phyloP scores from a whole-genome alignment of 1,140 invertebrate genomes.

The Caenorhabditis brenneri region DNA sequence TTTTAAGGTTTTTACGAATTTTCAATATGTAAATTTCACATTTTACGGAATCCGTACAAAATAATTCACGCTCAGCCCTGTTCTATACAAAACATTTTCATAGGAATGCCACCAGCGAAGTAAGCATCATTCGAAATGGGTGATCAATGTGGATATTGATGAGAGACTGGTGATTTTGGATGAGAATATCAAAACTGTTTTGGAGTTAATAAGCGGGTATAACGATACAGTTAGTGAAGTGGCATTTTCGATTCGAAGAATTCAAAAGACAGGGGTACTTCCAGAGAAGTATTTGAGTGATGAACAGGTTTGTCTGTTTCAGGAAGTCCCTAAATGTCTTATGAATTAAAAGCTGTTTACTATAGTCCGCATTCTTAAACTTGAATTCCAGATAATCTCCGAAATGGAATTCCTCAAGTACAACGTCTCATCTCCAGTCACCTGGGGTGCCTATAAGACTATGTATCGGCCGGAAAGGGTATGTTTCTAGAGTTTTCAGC shows the following conservation, averaged over 20 bases:
- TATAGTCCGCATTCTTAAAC: too few relatives aligned
- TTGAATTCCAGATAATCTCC: background rate
- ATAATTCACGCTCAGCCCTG: background rate
- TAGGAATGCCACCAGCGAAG: background rate
- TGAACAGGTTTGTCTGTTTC: too few relatives aligned
- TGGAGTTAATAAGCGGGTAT: background rate
- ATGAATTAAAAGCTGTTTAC: too few relatives aligned
- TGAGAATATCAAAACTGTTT: background rate
- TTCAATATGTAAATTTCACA: too few relatives aligned
- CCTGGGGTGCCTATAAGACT: background rate
- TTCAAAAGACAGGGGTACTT: background rate
- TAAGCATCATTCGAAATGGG: constrained; percentile 1
- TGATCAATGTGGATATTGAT: constrained; percentile 17
- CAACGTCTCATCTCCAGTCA: background rate
- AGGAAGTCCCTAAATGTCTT: background rate
- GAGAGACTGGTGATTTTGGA: constrained; percentile 3
- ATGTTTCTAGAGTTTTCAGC: background rate
- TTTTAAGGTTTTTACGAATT: too few relatives aligned
- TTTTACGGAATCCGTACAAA: too few relatives aligned
- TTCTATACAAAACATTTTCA: background rate
- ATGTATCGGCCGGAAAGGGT: background rate
- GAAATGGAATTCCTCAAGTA: background rate
- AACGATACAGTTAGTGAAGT: background rate
- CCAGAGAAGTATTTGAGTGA: background rate
- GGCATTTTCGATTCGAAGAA: background rate